These are phyloP conservation scores for Eupithecia inturbata DNA, from an alignment of 2,888 invertebrate species.

Conservation along the genomic window DNA sequence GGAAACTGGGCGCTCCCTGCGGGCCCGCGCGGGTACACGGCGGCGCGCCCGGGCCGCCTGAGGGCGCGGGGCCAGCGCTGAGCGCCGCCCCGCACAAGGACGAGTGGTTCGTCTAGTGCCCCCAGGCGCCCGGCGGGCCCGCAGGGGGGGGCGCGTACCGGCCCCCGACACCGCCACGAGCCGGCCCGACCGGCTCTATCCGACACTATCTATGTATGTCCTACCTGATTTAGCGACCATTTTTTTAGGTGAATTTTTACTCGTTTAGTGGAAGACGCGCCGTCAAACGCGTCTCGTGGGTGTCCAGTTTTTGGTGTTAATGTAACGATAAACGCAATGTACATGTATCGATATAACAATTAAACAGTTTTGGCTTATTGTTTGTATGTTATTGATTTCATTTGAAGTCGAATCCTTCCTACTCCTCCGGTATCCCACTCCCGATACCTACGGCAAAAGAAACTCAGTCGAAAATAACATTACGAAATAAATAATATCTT, in stretches of 20 bases:
- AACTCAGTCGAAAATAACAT: not conserved
- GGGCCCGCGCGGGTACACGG: conserved; percentile 89
- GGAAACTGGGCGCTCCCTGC: conserved; percentile 98
- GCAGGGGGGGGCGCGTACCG: conserved; percentile 74
- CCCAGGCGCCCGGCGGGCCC: conserved; percentile 73
- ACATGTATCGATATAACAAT: conserved; percentile 82
- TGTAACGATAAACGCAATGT: conserved; percentile 75
- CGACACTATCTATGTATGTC: conserved; percentile 65
- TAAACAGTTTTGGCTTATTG: conserved; percentile 84
- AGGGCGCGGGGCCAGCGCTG: conserved; percentile 95
- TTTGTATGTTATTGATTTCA: conserved; percentile 79
- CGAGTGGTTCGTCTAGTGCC: conserved; percentile 93
- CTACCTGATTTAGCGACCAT: conserved; percentile 73
- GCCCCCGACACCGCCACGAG: conserved; percentile 59
- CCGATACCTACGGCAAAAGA: not conserved
- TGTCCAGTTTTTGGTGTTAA: conserved; percentile 78
- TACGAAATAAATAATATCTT: not conserved
- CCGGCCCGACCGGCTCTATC: too few species aligned
- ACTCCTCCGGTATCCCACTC: not conserved
- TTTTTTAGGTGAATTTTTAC: conserved; percentile 81
- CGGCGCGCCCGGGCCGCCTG: conserved; percentile 95
- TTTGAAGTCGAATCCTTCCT: conserved; percentile 50
- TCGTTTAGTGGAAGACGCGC: conserved; percentile 80
- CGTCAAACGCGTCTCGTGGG: conserved; percentile 68
- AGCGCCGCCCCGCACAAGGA: conserved; percentile 93